Evolutionary conservation across 2,113 vertebrate genomes (phyloP), one percentile per base, ranked within the genome.

Genomic region (Morone saxatilis): DNA sequence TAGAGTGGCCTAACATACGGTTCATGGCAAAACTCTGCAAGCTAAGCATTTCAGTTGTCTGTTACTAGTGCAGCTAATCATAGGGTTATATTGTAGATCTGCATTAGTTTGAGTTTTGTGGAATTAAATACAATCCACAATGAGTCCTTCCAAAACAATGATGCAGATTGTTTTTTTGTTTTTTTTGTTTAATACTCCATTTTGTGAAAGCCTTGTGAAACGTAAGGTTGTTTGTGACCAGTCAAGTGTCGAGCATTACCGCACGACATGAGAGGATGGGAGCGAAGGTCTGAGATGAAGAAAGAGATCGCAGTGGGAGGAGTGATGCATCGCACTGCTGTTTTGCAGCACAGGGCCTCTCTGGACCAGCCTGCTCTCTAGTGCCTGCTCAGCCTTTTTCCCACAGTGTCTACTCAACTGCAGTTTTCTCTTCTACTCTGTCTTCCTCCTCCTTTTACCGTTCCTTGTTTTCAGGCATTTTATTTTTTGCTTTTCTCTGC

Each of bases 321-420:
- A 71, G 47, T 67, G 76, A 87, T 87, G 79, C 72, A 82, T 50
- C 56, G 11, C 2, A 1, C 48, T 82, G 65, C 69, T 90, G 66
- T 68, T 88, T 54, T 80, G 74, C 59, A 79, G 59, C 31, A 78
- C 17, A 20, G 14, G 31, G 68, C 72, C 74, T 83, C 54, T 20
- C 25, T 79, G 62, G 62, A 86, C 73, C 16, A 14, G 17, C 69
- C 56, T 81, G 78, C 71, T 86, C 59, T 87, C 84, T 48, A 9
- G 50, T 80, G 56, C 82, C 62, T 59, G 69, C 56, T 89, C 87
- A 90, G 82, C 86, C 40, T 78, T 90, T 57, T 81, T 65, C 60
- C 67, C 11, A 20, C 41, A 69, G 60, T 72, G 25, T 86, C 67
- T 78, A 12, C 71, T 86, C 78, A 80, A 56, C 68, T 92, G 80